Base-by-base conservation (phyloP, 2,797 vertebrate genomes). In the Rhabdophis nuchalis region DNA sequence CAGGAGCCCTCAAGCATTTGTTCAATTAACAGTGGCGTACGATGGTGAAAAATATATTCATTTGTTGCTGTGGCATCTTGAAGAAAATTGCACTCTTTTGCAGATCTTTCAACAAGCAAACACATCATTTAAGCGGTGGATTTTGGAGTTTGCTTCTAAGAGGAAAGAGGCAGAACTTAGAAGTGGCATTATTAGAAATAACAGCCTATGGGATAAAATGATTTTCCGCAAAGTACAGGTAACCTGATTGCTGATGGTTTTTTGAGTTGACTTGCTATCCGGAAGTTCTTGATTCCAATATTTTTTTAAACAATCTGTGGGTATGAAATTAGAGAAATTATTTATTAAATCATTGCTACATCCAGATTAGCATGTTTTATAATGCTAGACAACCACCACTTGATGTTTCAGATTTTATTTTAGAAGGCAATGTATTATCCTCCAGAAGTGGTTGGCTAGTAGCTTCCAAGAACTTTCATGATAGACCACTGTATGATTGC, bases 191-290 rank as follows among this genome's bases (percentile, higher is more conserved):
- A 96, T 99, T 50, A 97, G 99, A 95, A 98, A 97, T 93, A 98
- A 99, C 97, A 99, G 99, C 96, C 96, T 99, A 92, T 99, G 99
- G 99, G 99, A 99, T 96, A 99, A 97, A 94, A 97, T 99, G 9
- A 98, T 99, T 97, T 99, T 99, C 96, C 98, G 96, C 93, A 99
- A 99, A 98, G 98, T 99, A 50, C 99, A 99, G 99, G 99, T 99
- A 97, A 93, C 16, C 60, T 41, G 52, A 29, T 16, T 7, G 11
- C 36, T 92, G 54, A 13, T 27, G 7, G 20, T 92, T 53, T 36
- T 23, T 11, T 41, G 10, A 52, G 12, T 64, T 1, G 25, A 8
- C 25, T 36, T 50, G 18, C 8, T 25, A 20, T 52, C 23, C 53
- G 9, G 23, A 90, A 77, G 14, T 27, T 23, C 41, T 50, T 25